Evolutionary conservation across 2,888 invertebrate species (phyloP).

Genomic region (Scaptomyza parva): DNA sequence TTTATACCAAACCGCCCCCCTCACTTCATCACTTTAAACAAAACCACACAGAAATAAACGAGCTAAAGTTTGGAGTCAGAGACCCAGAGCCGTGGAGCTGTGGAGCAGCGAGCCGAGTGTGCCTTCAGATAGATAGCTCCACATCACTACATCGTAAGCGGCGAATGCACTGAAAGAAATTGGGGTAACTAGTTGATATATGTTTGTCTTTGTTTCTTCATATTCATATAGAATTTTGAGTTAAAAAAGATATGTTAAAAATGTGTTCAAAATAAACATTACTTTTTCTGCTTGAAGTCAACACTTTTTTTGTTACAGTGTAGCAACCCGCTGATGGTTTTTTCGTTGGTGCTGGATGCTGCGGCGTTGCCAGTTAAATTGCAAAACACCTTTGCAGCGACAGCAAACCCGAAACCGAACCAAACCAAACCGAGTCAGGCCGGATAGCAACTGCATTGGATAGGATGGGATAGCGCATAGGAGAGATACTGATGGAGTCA

Average conservation of each 20-base stretch:
- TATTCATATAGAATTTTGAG: neutral
- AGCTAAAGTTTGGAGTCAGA: slow-evolving; percentile 18
- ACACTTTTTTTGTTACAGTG: neutral
- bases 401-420: slow-evolving; percentile 48
- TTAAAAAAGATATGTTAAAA: neutral
- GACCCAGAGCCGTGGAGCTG: slow-evolving; percentile 30
- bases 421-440: slow-evolving; percentile 6
- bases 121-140: slow-evolving; percentile 66
- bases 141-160: slow-evolving; percentile 42
- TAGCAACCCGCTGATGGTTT: slow-evolving; percentile 32
- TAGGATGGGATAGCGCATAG: slow-evolving; percentile 19
- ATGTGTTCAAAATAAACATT: neutral
- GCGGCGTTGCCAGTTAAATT: slow-evolving; percentile 76
- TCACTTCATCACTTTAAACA: neutral
- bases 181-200: neutral
- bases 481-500: slow-evolving; percentile 44
- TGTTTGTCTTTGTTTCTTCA: neutral
- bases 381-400: slow-evolving; percentile 80
- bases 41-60: slow-evolving; percentile 65
- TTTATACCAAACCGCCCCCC: neutral
- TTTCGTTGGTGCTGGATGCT: slow-evolving; percentile 49
- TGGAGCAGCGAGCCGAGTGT: too few species aligned
- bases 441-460: slow-evolving; percentile 1
- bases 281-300: neutral
- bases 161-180: neutral